phyloP scores from a whole-genome alignment of 2,888 invertebrate species.

The Apantesis nais region DNA sequence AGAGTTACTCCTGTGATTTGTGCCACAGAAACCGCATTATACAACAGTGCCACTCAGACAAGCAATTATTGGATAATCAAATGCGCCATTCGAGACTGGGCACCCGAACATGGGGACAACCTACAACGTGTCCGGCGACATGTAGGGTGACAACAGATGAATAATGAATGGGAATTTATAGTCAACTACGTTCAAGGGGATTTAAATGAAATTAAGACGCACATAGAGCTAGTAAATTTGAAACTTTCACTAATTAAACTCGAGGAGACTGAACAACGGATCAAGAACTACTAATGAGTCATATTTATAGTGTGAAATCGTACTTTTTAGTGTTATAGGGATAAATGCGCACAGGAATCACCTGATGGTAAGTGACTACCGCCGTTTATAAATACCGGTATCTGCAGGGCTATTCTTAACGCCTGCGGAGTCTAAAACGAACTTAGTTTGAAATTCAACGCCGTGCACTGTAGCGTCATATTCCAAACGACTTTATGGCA shows the following conservation, averaged over 20 bases:
- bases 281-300: background rate
- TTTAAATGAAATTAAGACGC: constrained; percentile 7
- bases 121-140: constrained; percentile 9
- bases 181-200: background rate
- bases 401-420: no score
- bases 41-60: constrained; percentile 50
- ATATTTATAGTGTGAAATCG: no score
- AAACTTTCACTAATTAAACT: background rate
- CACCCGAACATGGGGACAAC: constrained; percentile 8
- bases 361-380: no score
- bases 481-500: no score
- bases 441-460: no score
- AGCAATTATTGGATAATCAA: constrained; percentile 58
- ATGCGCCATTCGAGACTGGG: constrained; percentile 46
- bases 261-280: background rate
- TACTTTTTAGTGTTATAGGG: no score
- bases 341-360: no score
- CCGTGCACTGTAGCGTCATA: no score
- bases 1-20: background rate
- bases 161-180: constrained; percentile 7
- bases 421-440: no score
- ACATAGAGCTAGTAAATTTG: background rate
- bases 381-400: background rate
- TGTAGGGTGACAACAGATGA: constrained; percentile 16
- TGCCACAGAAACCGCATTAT: constrained; percentile 27